Evolutionary conservation across 2,113 vertebrate genomes (phyloP), one percentile per base, ranked within the genome.

Genomic region (Actinemys pallida): DNA sequence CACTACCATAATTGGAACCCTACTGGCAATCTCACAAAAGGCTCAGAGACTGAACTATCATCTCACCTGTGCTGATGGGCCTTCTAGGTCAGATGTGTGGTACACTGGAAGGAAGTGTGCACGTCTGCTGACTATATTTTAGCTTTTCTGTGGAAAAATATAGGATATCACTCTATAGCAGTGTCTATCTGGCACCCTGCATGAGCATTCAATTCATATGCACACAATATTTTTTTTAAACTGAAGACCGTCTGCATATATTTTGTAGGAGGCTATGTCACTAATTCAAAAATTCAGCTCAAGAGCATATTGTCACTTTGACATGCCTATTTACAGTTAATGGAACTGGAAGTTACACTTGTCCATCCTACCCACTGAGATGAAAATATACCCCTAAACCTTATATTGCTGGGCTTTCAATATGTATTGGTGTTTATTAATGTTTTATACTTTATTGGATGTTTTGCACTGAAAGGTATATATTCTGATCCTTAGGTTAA

Each of bases 241-340:
- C 35, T 56, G 84, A 87, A 75, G 92, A 54, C 42, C 80, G 72
- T n/a, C n/a, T 75, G 84, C 39, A 27, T 25, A n/a, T 20, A n/a
- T 54, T 90, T 88, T 93, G 87, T 83, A 83, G 87, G 87, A 93
- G 53, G 57, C 59, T 93, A 76, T 42, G 25, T 57, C 88, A 93
- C 90, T 90, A 76, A 69, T 82, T 90, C 42, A 86, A 88, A 93
- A 92, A 22, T 57, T 90, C 78, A 95, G 42, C 78, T 92, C 35
- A 92, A 47, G 24, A 47, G 20, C 50, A 69, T 65, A 81, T 31
- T 86, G 42, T n/a, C 88, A 83, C 94, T 93, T 90, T 86, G 49
- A 52, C 54, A 65, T 81, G 72, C 53, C 79, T 78, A 56, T 88
- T 81, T 57, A 75, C 84, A 83, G 4, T 65, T 83, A 88, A 81